Evolutionary conservation across 2,113 vertebrate genomes (phyloP).

Genomic region (Cercopithecus mona): DNA sequence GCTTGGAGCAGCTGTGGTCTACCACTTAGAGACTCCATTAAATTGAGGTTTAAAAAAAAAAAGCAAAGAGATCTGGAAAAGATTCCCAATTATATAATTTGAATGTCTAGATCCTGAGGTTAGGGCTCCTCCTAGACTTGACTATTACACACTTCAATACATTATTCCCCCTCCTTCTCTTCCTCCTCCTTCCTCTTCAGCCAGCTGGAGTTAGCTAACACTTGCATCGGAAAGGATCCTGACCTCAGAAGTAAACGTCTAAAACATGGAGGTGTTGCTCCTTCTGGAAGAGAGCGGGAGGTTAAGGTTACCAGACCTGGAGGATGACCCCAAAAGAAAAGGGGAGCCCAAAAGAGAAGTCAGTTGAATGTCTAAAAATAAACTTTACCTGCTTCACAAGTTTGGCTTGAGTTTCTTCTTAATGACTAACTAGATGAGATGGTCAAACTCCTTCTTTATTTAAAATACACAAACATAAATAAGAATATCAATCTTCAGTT

Average conservation of each 20-base stretch:
- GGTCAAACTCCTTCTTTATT: slow-evolving; percentile 42
- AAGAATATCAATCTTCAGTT: not conserved
- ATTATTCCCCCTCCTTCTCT: not conserved
- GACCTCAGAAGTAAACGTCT: not conserved
- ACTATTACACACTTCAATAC: not conserved
- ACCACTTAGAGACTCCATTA: not conserved
- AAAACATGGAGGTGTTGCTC: not conserved
- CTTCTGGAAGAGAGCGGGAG: not conserved
- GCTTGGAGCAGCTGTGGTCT: not conserved
- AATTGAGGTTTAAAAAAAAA: not conserved
- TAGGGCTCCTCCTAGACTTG: not conserved
- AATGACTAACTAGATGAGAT: slow-evolving; percentile 54
- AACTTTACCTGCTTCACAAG: slow-evolving; percentile 33
- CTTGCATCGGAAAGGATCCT: not conserved
- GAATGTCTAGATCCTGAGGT: not conserved
- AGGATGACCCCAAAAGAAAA: not conserved
- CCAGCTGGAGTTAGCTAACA: not conserved
- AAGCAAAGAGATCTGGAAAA: not conserved
- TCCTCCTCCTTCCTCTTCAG: no score
- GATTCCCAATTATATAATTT: not conserved
- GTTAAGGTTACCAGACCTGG: not conserved
- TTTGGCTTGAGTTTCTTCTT: slow-evolving; percentile 14
- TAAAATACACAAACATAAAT: slow-evolving; percentile 1
- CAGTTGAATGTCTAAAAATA: slow-evolving; percentile 34
- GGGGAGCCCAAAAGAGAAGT: not conserved